Conservation (phyloP, 1,140 invertebrate genomes). For the Musca domestica region DNA sequence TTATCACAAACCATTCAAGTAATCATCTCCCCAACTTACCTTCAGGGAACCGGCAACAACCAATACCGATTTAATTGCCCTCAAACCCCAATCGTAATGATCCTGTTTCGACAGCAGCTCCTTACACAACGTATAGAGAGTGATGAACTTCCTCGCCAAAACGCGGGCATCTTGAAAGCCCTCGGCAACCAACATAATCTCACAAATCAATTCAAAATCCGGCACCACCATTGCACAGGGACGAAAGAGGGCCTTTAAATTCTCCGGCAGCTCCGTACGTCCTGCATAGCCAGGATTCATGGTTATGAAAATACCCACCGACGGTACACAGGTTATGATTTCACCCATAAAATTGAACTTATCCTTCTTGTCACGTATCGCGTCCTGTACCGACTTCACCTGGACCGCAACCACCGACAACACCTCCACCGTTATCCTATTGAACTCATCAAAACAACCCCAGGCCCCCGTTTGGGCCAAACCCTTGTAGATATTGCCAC, state of each 20-base stretch:
- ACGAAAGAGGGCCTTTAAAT: constrained; percentile 86
- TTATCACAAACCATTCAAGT: too few relatives aligned
- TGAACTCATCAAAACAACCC: constrained; percentile 99
- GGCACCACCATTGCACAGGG: constrained; percentile 98
- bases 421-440: constrained; percentile 94
- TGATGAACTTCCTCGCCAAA: constrained; percentile 93
- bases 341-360: constrained; percentile 94
- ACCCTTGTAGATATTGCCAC: constrained; percentile 96
- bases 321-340: constrained; percentile 75
- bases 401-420: constrained; percentile 95
- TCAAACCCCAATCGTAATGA: constrained; percentile 95
- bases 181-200: constrained; percentile 98
- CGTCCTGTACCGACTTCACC: constrained; percentile 92
- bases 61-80: constrained; percentile 94
- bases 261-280: constrained; percentile 84
- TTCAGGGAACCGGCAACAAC: constrained; percentile 94
- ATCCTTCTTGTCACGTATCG: constrained; percentile 85
- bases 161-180: constrained; percentile 93
- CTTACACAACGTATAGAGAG: constrained; percentile 91
- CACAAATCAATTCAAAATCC: constrained; percentile 95
- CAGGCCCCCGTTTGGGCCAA: constrained; percentile 94
- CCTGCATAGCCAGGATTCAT: constrained; percentile 98
- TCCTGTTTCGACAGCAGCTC: constrained; percentile 95
- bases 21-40: constrained; percentile 56
- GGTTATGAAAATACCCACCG: constrained; percentile 94